These are phyloP conservation scores for Tachyglossus aculeatus DNA, from an alignment of 2,797 vertebrate species.

Conservation along the genomic window DNA sequence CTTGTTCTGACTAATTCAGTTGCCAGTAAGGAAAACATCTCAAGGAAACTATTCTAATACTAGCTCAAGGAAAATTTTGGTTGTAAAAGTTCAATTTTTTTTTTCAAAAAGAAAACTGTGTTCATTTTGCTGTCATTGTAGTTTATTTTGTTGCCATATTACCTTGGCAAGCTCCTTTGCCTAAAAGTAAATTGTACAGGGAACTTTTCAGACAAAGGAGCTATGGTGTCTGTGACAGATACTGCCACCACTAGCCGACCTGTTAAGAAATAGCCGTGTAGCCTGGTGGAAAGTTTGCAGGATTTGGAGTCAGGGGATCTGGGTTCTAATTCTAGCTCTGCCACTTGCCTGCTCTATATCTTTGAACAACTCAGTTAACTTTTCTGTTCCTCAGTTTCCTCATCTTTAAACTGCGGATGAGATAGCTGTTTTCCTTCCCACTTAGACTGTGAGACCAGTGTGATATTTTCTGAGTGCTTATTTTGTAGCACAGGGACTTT, in stretches of 20 bases:
- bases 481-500: too few relatives aligned
- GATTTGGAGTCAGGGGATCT: too few relatives aligned
- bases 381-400: too few relatives aligned
- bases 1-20: conserved; percentile 40
- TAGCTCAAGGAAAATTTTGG: not conserved
- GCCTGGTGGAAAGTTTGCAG: too few relatives aligned
- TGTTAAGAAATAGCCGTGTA: not conserved
- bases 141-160: conserved; percentile 12
- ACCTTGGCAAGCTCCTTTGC: not conserved
- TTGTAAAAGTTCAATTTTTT: not conserved
- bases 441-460: too few relatives aligned
- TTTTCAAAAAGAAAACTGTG: not conserved
- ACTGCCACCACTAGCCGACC: not conserved
- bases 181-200: conserved; percentile 27
- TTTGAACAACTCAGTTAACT: too few relatives aligned
- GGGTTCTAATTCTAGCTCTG: too few relatives aligned
- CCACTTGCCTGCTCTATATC: too few relatives aligned
- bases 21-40: conserved; percentile 24
- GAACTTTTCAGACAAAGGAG: conserved; percentile 1
- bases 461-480: too few relatives aligned
- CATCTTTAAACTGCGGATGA: too few relatives aligned
- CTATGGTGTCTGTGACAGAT: not conserved
- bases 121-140: not conserved
- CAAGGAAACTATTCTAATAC: conserved; percentile 12
- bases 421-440: too few relatives aligned